Evolutionary conservation across 2,888 invertebrate genomes (phyloP), one percentile per base, ranked within the genome.

Genomic region (Leistus spinibarbis): DNA sequence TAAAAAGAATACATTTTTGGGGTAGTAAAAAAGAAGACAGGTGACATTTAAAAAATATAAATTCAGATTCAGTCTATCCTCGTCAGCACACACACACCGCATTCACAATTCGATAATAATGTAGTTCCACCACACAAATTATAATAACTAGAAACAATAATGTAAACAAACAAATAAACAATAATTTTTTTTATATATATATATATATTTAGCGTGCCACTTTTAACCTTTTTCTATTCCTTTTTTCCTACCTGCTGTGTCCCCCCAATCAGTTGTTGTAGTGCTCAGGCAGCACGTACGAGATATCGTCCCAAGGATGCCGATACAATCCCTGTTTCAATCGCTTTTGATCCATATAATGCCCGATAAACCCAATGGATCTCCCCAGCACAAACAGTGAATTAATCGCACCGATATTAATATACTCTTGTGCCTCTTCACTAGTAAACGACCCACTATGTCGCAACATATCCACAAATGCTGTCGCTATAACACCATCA

Each of bases 221-320:
- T 40, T 40, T 40, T 10, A 10, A 40, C 40, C 40, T 40, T 40
- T 40, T 7, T 40, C 40, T 40, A 40, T 40, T 7, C 3, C 7
- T 24, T 13, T 40, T 40, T 10, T 40, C 40, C 40, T 40, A 40
- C 40, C 40, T 40, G 40, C 4, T 40, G 40, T 1, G 13, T 40
- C 40, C 40, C 17, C 17, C 57, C 54, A 56, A 56, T 67, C 79
- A 82, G 76, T 84, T 85, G 80, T 84, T 86, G 83, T 90, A 91
- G 82, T 91, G 90, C 81, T 95, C 94, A 3, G 95, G 94, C 83
- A 95, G 87, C 77, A 95, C 92, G 84, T 95, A 95, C 0, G 93
- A 93, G 87, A 99, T 99, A 85, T 99, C 99, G 85, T 99, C 99
- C 99, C 99, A 99, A 0, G 99, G 99, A 87, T 99, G 99, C 80